Evolutionary conservation across 53 echinoderm and acorn worm genomes (phyloP).

Genomic region (Hippasteria phrygiana): DNA sequence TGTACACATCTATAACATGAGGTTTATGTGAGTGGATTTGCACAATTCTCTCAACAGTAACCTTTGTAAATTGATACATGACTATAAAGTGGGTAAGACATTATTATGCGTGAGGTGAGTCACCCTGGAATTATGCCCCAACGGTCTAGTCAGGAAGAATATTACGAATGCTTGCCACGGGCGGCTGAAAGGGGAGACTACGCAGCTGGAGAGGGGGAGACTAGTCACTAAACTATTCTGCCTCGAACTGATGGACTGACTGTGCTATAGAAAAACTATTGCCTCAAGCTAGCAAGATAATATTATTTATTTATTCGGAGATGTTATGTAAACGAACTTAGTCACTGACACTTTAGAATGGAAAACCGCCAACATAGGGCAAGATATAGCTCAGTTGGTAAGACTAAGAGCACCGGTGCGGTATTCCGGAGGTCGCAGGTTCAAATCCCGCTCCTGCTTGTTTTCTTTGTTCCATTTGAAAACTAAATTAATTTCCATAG

Average conservation of each 20-base stretch:
- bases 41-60: not conserved
- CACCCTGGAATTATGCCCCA: not conserved
- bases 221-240: not conserved
- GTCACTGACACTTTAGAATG: too few species aligned
- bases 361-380: too few species aligned
- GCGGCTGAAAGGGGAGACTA: not conserved
- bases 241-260: not conserved
- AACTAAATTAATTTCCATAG: too few species aligned
- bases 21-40: not conserved
- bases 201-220: not conserved
- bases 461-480: too few species aligned
- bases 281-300: not conserved
- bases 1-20: too few species aligned
- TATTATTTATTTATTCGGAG: not conserved
- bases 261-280: not conserved
- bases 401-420: too few species aligned
- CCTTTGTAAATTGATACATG: not conserved
- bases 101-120: conserved; percentile 31
- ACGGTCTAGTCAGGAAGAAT: conserved; percentile 51
- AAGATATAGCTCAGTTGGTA: too few species aligned
- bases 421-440: too few species aligned
- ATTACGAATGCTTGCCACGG: conserved; percentile 27
- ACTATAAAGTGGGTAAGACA: not conserved
- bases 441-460: too few species aligned
- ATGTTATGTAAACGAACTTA: not conserved